Percentiles rank a stretch among this genome's conserved stretches.
Evolutionary conservation across 2,113 vertebrate species (phyloP).

Genomic region (Isurus oxyrinchus): DNA sequence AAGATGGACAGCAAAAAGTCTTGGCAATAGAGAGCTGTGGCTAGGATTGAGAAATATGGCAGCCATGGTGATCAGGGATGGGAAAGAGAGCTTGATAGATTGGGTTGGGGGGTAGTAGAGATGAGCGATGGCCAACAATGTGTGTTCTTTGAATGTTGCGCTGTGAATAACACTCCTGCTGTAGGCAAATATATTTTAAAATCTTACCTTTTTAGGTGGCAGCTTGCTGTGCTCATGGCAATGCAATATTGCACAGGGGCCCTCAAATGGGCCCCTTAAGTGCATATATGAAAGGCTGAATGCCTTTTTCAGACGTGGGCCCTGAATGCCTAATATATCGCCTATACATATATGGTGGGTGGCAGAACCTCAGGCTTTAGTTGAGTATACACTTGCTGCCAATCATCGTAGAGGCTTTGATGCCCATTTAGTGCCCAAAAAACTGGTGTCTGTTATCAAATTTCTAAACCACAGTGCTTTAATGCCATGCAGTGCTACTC

Average conservation of each 20-base stretch:
- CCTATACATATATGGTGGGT: not conserved
- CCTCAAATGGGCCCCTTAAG: not conserved
- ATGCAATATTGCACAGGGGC: not conserved
- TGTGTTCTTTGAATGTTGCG: not conserved
- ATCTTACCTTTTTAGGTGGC: not conserved
- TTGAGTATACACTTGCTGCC: not conserved
- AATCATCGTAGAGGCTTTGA: not conserved
- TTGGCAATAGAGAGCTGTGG: not conserved
- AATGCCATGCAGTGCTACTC: not conserved
- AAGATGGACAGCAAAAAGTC: too few relatives aligned
- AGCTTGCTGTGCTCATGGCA: not conserved
- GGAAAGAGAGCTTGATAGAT: not conserved
- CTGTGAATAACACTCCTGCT: not conserved
- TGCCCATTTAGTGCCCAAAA: not conserved
- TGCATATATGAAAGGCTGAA: not conserved
- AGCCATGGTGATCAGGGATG: not conserved
- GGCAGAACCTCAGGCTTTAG: not conserved
- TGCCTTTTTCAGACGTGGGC: not conserved
- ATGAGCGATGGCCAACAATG: not conserved
- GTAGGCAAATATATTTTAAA: not conserved
- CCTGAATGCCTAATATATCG: not conserved
- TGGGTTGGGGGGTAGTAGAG: not conserved
- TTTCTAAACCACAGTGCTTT: not conserved
- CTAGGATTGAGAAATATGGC: not conserved
- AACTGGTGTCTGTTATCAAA: not conserved